These are phyloP conservation scores for Andrena minutula DNA, from an alignment of 2,888 invertebrate genomes.

Conservation along the genomic window DNA sequence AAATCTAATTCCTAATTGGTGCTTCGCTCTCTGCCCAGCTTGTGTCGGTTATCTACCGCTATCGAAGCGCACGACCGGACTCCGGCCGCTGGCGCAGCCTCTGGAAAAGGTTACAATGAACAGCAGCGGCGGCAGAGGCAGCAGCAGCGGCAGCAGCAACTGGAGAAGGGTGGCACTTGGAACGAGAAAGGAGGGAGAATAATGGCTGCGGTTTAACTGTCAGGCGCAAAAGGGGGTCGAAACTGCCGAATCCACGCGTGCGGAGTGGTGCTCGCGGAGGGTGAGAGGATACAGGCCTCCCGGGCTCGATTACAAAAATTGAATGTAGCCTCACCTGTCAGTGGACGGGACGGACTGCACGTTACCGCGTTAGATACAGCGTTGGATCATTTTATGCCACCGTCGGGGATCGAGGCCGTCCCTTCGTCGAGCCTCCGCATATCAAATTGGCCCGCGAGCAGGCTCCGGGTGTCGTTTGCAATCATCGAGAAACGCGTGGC, in stretches of 20 bases:
- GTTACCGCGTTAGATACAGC: constrained; percentile 62
- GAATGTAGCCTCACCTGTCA: constrained; percentile 75
- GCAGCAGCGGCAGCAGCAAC: constrained; percentile 7
- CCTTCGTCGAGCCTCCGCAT: constrained; percentile 16
- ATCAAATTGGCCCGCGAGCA: constrained; percentile 39
- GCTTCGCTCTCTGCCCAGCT: constrained; percentile 72
- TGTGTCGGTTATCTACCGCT: constrained; percentile 76
- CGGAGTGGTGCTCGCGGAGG: constrained; percentile 25
- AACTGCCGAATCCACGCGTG: constrained; percentile 73
- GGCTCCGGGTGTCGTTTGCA: constrained; percentile 33
- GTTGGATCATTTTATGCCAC: constrained; percentile 57
- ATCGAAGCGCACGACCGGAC: constrained; percentile 73
- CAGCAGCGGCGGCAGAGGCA: constrained; percentile 5
- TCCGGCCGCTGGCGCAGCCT: constrained; percentile 44
- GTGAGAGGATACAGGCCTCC: constrained; percentile 57
- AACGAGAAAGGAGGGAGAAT: constrained; percentile 59
- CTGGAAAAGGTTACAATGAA: constrained; percentile 63
- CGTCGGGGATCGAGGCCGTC: constrained; percentile 45
- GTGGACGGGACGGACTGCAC: constrained; percentile 52
- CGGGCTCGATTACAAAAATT: constrained; percentile 76
- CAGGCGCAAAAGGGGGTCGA: constrained; percentile 73
- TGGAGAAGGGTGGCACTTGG: constrained; percentile 25
- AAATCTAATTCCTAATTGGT: constrained; percentile 76
- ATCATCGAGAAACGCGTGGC: constrained; percentile 20
- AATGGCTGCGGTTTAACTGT: constrained; percentile 76